These are phyloP conservation scores for Saccostrea glomerata DNA, from an alignment of 1,140 invertebrate genomes.

Conservation along the genomic window DNA sequence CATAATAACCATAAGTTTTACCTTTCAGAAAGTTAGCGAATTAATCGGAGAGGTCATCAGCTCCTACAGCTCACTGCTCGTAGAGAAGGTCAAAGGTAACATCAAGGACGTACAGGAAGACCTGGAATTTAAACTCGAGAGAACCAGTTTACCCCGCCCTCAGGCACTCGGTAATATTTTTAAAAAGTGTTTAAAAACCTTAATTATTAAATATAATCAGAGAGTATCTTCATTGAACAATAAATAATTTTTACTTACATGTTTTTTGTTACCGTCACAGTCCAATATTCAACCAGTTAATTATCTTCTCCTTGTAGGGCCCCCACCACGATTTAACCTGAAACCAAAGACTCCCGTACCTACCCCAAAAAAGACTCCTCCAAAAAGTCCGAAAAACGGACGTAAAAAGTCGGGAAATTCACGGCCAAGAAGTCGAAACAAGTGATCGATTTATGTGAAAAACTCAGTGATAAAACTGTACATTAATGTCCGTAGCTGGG, in stretches of 20 bases:
- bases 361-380: constrained; percentile 45
- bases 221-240: no score
- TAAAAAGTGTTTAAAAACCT: no score
- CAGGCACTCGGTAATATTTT: constrained; percentile 61
- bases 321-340: constrained; percentile 60
- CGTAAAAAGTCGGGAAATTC: constrained; percentile 46
- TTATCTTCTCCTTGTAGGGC: constrained; percentile 50
- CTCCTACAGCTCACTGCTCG: constrained; percentile 54
- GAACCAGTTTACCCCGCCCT: constrained; percentile 66
- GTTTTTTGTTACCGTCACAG: no score
- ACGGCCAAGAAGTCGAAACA: constrained; percentile 37
- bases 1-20: not conserved
- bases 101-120: constrained; percentile 62
- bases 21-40: constrained; percentile 60
- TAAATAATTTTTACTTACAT: no score
- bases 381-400: constrained; percentile 46
- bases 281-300: no score
- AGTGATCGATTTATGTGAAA: not conserved
- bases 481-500: no score
- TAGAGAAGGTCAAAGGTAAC: constrained; percentile 60
- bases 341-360: constrained; percentile 58
- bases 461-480: no score
- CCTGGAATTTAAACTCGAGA: constrained; percentile 70
- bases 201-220: no score
- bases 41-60: constrained; percentile 66